These are phyloP conservation scores for Lepus timidus DNA, from an alignment of 2,113 vertebrate genomes.

Conservation along the genomic window DNA sequence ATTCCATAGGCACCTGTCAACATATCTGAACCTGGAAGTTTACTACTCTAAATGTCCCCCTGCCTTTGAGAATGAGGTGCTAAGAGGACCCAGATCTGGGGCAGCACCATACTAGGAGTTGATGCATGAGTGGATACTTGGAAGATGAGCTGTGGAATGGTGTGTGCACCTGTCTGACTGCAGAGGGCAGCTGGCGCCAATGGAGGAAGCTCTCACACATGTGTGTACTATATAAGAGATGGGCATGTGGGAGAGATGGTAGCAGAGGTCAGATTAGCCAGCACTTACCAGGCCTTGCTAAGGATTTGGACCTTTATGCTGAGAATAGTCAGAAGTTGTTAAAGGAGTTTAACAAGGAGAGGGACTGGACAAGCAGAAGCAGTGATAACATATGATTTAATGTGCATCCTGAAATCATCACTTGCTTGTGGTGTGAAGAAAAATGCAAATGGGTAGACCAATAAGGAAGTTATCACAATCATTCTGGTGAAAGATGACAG, in stretches of 20 bases:
- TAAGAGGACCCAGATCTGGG: not conserved
- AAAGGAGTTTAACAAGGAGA: conserved; percentile 17
- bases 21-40: not conserved
- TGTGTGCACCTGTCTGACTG: not conserved
- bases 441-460: not conserved
- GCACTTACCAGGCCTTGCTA: not conserved
- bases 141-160: not conserved
- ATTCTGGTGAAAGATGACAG: not conserved
- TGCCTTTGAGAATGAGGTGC: not conserved
- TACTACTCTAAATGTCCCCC: not conserved
- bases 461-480: not conserved
- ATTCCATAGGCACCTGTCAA: not conserved
- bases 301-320: not conserved
- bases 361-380: not conserved
- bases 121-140: not conserved
- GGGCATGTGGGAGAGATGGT: not conserved
- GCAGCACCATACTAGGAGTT: not conserved
- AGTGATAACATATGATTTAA: not conserved
- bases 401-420: not conserved
- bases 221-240: rapidly evolving
- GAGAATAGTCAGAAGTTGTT: not conserved
- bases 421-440: not conserved
- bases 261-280: not conserved
- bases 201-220: not conserved
- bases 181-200: not conserved